Conservation (phyloP, 2,113 vertebrate species). For the Dasypus novemcinctus region DNA sequence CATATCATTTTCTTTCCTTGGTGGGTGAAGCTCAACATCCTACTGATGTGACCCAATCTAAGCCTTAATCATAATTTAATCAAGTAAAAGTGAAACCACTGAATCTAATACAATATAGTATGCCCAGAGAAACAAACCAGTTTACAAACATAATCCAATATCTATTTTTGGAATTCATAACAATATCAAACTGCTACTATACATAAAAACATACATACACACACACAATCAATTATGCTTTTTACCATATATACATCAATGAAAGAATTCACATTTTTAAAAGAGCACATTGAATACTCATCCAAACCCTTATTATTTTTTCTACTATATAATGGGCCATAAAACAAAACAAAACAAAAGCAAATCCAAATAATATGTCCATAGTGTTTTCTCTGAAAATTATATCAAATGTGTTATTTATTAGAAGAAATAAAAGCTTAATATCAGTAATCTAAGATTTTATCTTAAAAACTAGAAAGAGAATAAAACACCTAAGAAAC, state of each 20-base stretch:
- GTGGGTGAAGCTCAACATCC: too few relatives aligned
- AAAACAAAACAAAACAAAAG: neutral
- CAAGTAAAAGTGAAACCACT: too few relatives aligned
- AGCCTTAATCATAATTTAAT: too few relatives aligned
- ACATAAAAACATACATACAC: neutral
- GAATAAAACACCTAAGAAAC: neutral
- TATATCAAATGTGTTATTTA: neutral
- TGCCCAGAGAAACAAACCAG: too few relatives aligned
- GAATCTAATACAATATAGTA: too few relatives aligned
- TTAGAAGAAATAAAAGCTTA: neutral
- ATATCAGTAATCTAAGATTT: neutral
- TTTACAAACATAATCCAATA: too few relatives aligned
- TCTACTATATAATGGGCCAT: neutral
- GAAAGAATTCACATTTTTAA: neutral
- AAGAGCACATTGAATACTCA: neutral
- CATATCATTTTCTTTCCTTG: too few relatives aligned
- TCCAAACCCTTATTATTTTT: neutral
- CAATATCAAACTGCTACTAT: too few relatives aligned
- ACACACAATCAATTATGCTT: neutral
- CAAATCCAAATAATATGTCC: neutral
- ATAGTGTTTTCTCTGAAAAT: neutral
- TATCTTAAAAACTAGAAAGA: neutral
- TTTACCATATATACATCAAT: neutral
- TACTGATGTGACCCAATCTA: too few relatives aligned
- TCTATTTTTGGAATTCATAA: too few relatives aligned